Conservation (phyloP, 1,140 invertebrate species). For the Belonocnema kinseyi region DNA sequence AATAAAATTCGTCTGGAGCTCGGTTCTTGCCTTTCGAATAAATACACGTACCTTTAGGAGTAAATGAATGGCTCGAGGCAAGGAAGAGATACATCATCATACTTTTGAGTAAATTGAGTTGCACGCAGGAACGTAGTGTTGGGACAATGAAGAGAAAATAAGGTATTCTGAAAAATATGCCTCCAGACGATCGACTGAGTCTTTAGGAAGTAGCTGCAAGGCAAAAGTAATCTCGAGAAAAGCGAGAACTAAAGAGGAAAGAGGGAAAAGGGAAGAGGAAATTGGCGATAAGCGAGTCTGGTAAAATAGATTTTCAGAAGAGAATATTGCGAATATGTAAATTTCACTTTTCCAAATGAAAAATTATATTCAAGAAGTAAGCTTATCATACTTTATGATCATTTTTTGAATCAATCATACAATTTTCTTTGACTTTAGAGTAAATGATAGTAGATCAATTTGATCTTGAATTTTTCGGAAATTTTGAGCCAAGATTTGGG, state of each 20-base stretch:
- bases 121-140: conserved; percentile 18
- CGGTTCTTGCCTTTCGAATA: neutral
- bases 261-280: neutral
- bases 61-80: conserved; percentile 15
- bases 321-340: conserved; percentile 23
- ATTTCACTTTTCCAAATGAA: conserved; percentile 13
- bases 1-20: conserved; percentile 22
- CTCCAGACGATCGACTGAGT: conserved; percentile 23
- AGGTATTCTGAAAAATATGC: conserved; percentile 29
- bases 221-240: conserved; percentile 19
- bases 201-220: conserved; percentile 12
- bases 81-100: conserved; percentile 29
- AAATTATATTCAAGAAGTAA: neutral
- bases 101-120: conserved; percentile 31
- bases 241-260: conserved; percentile 17
- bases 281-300: conserved; percentile 18
- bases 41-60: conserved; percentile 12
- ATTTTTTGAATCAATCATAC: no score
- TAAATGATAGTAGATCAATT: no score
- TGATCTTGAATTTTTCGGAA: no score
- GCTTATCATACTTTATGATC: no score
- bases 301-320: conserved; percentile 18
- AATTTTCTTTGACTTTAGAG: no score
- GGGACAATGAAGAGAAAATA: conserved; percentile 29
- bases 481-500: no score